phyloP scores from a whole-genome alignment of 2,888 invertebrate species.

The Acrocyrtus sp. region DNA sequence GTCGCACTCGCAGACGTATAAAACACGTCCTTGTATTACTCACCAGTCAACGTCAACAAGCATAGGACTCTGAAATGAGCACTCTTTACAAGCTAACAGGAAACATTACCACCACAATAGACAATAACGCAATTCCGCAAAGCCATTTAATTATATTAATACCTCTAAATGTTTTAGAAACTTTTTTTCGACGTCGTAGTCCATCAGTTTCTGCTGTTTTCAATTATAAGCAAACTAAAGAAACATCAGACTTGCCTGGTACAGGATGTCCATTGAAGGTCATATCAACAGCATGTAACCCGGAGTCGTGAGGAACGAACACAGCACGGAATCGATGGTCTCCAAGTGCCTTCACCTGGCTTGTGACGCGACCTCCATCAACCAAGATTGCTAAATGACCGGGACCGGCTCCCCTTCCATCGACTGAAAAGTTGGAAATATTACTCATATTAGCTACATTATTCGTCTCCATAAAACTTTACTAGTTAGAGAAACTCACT shows the following conservation, averaged over 20 bases:
- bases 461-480: conserved; percentile 4
- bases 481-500: conserved; percentile 72
- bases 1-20: too few species aligned
- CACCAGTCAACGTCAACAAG: too few species aligned
- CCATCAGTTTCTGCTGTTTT: too few species aligned
- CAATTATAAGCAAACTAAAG: background rate
- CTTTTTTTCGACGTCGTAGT: too few species aligned
- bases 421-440: conserved; percentile 74
- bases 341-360: conserved; percentile 90
- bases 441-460: too few species aligned
- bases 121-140: too few species aligned
- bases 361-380: conserved; percentile 93
- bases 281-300: conserved; percentile 89
- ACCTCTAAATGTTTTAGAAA: background rate
- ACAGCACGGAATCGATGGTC: conserved; percentile 87
- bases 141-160: background rate
- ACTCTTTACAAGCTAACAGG: too few species aligned
- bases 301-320: conserved; percentile 89
- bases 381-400: conserved; percentile 96
- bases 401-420: conserved; percentile 94
- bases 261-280: conserved; percentile 93
- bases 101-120: too few species aligned
- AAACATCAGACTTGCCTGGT: conserved; percentile 81
- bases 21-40: too few species aligned
- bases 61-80: too few species aligned